These are phyloP conservation scores for Oscheius myriophilus DNA, from an alignment of 2,888 invertebrate species.

Conservation along the genomic window DNA sequence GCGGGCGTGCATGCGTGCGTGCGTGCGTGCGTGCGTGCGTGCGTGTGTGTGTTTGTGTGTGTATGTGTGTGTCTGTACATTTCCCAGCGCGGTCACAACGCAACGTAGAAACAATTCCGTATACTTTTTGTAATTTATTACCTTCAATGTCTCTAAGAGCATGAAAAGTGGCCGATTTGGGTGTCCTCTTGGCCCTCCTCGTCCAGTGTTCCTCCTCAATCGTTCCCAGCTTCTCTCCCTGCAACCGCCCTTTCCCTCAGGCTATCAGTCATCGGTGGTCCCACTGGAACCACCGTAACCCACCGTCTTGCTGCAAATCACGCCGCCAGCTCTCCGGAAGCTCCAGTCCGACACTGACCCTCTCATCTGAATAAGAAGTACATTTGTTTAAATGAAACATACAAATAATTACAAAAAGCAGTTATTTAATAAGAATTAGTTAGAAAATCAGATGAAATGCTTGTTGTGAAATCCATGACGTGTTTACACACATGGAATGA, in stretches of 20 bases:
- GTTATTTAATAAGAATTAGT: background rate
- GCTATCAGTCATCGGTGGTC: constrained; percentile 8
- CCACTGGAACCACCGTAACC: constrained; percentile 3
- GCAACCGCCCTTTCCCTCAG: background rate
- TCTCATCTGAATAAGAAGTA: background rate
- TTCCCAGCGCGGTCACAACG: too few species aligned
- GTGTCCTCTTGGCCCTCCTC: constrained; percentile 28
- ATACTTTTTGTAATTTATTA: too few species aligned
- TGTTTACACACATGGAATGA: too few species aligned
- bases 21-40: too few species aligned
- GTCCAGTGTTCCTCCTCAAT: constrained; percentile 26
- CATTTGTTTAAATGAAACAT: background rate
- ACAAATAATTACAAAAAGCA: background rate
- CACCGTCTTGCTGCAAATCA: constrained; percentile 26
- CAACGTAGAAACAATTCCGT: too few species aligned
- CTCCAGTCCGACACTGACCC: constrained; percentile 25
- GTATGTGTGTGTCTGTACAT: too few species aligned
- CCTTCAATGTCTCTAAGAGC: constrained; percentile 37
- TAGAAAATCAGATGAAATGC: background rate
- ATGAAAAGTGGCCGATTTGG: constrained; percentile 46
- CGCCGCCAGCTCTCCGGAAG: constrained; percentile 12
- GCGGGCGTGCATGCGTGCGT: too few species aligned
- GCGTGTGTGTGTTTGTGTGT: too few species aligned
- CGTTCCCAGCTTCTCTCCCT: constrained; percentile 30
- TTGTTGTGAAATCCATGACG: too few species aligned